Base-by-base conservation (phyloP, 1,140 invertebrate genomes). In the Drosophila lacertosa region DNA sequence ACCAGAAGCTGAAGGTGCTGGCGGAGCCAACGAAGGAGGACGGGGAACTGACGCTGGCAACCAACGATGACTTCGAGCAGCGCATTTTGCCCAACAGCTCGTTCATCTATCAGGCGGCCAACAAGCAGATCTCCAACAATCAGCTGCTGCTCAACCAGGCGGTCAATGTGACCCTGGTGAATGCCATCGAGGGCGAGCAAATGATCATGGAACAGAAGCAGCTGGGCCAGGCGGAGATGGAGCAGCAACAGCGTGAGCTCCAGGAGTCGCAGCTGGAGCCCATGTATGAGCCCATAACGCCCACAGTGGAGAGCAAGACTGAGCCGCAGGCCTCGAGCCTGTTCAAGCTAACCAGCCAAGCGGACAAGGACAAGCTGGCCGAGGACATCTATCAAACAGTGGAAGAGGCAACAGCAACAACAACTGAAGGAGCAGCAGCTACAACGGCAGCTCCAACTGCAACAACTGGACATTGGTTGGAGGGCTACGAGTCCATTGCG, bases 191-290 rank as follows among this genome's bases (percentile, higher is more conserved):
- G 57, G 75, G 75, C 0, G 76, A 89, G 66, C 77, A 81, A 22
- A 79, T 88, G 78, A 77, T 88, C 18, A 89, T 88, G 77, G 86
- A 91, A 54, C 78, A 91, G 29, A 90, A 90, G 74, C 72, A 82
- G 5, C 0, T 67, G 40, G 37, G 9, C 10, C 29, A 35, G 9
- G 22, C 44, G 13, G 15, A 45, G 20, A 9, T 18, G 18, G 6
- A 58, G 9, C 2, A 47, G 1, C 2, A 35, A 18, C 16, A 20
- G 7, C 9, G 7, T 13, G 13, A 53, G 1, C 24, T 44, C 16
- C 11, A 26, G 7, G 6, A 5, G 53, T 3, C 0, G 9, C 3
- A 26, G 32, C n/a, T 18, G n/a, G 86, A 89, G 6, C 62, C 77
- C n/a, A 60, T 89, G 18, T 91, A 91, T 54, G 89, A 91, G 63